Percentiles rank a stretch among this genome's conserved stretches.
These are phyloP conservation scores for Leptinotarsa rubiginosa DNA, from an alignment of 2,888 invertebrate species.

Conservation along the genomic window DNA sequence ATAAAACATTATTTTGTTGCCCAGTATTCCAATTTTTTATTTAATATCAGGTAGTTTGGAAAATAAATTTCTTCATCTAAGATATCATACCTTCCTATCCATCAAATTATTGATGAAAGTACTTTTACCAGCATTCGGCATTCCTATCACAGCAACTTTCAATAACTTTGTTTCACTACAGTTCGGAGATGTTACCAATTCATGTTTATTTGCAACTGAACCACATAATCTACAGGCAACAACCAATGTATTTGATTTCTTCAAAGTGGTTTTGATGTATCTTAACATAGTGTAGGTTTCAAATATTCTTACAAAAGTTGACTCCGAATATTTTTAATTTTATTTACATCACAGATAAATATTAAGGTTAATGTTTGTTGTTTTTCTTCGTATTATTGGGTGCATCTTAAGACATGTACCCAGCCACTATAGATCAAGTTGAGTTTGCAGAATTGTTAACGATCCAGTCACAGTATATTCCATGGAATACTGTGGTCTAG, in stretches of 20 bases:
- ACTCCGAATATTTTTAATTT: not conserved
- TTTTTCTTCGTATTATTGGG: too few relatives aligned
- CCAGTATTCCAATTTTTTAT: too few relatives aligned
- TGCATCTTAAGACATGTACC: too few relatives aligned
- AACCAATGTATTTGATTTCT: not conserved
- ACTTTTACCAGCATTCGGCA: conserved; percentile 96
- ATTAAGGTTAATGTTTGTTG: too few relatives aligned
- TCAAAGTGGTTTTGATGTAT: not conserved
- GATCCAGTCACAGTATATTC: too few relatives aligned
- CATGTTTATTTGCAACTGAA: conserved; percentile 6
- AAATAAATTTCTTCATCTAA: too few relatives aligned
- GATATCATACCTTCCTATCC: conserved; percentile 75
- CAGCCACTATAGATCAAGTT: too few relatives aligned
- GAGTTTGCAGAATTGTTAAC: too few relatives aligned
- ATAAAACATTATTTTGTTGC: too few relatives aligned
- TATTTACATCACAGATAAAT: not conserved
- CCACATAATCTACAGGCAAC: conserved; percentile 21
- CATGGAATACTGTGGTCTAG: too few relatives aligned
- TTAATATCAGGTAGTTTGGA: too few relatives aligned
- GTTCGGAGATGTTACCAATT: not conserved
- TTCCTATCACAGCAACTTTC: conserved; percentile 88
- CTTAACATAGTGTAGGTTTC: conserved; percentile 2
- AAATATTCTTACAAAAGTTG: not conserved
- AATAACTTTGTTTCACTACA: conserved; percentile 64
- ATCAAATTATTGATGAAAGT: conserved; percentile 90